Evolutionary conservation across 2,797 vertebrate species (phyloP), one percentile per base, ranked within the genome.

Genomic region (Lutjanus argentimaculatus): DNA sequence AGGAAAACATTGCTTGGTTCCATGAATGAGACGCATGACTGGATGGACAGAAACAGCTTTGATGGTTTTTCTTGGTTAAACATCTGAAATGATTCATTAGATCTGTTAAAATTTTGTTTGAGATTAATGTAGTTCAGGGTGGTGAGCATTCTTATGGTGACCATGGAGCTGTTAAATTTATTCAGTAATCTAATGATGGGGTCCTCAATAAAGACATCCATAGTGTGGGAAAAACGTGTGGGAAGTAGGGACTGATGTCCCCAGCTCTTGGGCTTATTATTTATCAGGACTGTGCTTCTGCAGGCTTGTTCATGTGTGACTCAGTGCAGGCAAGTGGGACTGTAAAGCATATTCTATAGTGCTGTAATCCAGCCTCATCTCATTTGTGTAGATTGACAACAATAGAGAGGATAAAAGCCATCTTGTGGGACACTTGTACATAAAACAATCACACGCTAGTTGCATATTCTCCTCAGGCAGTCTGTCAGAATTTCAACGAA

Each of bases 341-440:
- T 8, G 14, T n/a, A 4, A 22, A 58, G 67, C 14, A 65, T 65
- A 40, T 67, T 72, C 40, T 58, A 52, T 0, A 45, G 55, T 51
- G 53, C 56, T 19, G 49, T 75, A 45, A 51, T n/a, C 36, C 51
- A 36, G 68, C 25, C 53, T 74, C 64, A 72, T 73, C 51, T 67
- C 17, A 46, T 72, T 70, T 59, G 73, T 64, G 77, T 51, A 63
- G 66, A 71, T 36, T 72, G 67, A 76, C 83, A 80, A 83, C 69
- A 62, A 69, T 51, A 52, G 72, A 55, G 7, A 62, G 57, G 67
- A 68, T 77, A 62, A 80, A 84, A 76, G 52, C 17, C 52, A 15
- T 61, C 52, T 67, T 62, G 61, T 66, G 73, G 68, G 68, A 86
- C 74, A 77, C 71, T 65, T 78, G 62, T 42, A 66, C 77, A 68